Evolutionary conservation across 2,888 invertebrate genomes (phyloP), one percentile per base, ranked within the genome.

Genomic region (Sesamia inferens): DNA sequence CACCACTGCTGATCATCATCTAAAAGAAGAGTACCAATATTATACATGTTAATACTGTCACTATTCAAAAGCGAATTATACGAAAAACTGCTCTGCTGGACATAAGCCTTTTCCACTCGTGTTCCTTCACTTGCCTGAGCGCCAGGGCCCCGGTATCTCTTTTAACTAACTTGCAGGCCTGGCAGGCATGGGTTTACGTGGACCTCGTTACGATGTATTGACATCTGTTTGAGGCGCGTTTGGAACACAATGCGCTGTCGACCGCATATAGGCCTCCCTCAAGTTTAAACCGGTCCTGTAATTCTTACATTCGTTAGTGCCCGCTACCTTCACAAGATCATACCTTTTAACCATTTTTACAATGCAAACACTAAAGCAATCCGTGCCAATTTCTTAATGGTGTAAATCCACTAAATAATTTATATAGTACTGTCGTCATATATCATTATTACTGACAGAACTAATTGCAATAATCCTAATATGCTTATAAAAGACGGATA

Each of bases 1-100:
- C 77, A 2, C 85, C 83, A 58, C 86, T 85, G 48, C 82, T 79
- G 47, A 82, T 61, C 47, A 79, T 51, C 62, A 82, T 71, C 86
- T 82, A 54, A 3, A 44, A 72, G 5, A 69, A 14, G 10, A 31
- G 11, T 0, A 42, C n/a, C 6, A 69, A 8, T 51, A 19, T 16
- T 19, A 39, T n/a, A 54, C 13, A n/a, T 13, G 5, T 44, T 55
- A 24, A n/a, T n/a, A 54, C 10, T 10, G 16, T 3, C 5, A 13
- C 47, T n/a, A 22, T 51, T 48, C 8, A 51, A 8, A 8, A 31
- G 31, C 31, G 5, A 39, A 39, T 5, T 39, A 6, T 6, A 2
- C 14, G 14, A 5, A 39, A 13, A 11, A 1, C 10, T 47, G 7
- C n/a, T 14, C n/a, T 14, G 11, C 10, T 47, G 62, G 11, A 44